Conservation (phyloP, 2,113 vertebrate genomes). For the Synchiropus splendidus region DNA sequence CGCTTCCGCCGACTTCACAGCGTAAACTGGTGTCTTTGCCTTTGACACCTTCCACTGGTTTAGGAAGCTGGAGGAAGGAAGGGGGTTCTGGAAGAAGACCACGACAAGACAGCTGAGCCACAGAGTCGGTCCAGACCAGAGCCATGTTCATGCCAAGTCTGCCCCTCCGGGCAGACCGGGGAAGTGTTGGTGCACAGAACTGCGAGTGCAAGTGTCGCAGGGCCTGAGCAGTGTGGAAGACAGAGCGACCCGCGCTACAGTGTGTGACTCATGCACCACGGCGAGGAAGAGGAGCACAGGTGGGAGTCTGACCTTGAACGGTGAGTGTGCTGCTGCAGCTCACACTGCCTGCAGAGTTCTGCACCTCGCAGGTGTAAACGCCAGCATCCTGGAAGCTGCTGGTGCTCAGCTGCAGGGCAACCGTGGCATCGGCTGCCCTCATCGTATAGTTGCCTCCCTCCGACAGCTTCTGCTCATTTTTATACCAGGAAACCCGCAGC, state of each 20-base stretch:
- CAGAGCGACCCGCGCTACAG: too few species aligned
- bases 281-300: too few species aligned
- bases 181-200: too few species aligned
- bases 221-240: too few species aligned
- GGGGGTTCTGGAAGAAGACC: constrained; percentile 78
- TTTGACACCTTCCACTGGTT: constrained; percentile 73
- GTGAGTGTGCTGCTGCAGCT: constrained; percentile 83
- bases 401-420: constrained; percentile 75
- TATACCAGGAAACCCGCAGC: constrained; percentile 83
- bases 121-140: too few species aligned
- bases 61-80: constrained; percentile 78
- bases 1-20: constrained; percentile 84
- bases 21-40: constrained; percentile 83
- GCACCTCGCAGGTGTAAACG: constrained; percentile 88
- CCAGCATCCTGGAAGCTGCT: constrained; percentile 74
- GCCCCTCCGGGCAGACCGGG: too few species aligned
- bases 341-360: constrained; percentile 84
- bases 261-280: too few species aligned
- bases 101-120: neutral
- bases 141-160: too few species aligned
- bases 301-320: constrained; percentile 82
- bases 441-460: constrained; percentile 75
- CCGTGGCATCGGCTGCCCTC: constrained; percentile 74
- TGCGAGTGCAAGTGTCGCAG: too few species aligned
- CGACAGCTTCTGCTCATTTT: constrained; percentile 77